These are phyloP conservation scores for Planiliza haematocheilus DNA, from an alignment of 2,113 vertebrate genomes.

Conservation along the genomic window DNA sequence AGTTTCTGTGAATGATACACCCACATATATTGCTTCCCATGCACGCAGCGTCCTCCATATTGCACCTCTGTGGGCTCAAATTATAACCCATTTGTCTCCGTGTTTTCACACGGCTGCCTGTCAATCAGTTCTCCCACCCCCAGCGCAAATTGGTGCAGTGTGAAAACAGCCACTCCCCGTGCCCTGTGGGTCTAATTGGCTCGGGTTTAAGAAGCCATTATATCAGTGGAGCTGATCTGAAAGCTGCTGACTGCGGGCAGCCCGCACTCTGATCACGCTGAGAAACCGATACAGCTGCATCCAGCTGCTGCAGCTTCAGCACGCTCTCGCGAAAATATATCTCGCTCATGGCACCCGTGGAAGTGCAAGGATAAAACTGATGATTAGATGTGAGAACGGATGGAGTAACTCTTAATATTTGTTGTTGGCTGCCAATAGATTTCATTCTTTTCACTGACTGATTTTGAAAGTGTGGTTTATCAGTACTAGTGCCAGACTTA, in stretches of 20 bases:
- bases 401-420: too few relatives aligned
- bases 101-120: conserved; percentile 72
- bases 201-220: conserved; percentile 70
- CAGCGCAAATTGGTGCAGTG: conserved; percentile 67
- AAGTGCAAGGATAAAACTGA: too few relatives aligned
- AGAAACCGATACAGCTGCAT: conserved; percentile 51
- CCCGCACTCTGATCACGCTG: conserved; percentile 44
- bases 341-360: too few relatives aligned
- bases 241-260: conserved; percentile 55
- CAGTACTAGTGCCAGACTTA: too few relatives aligned
- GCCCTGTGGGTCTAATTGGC: conserved; percentile 74
- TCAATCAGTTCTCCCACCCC: conserved; percentile 66
- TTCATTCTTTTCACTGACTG: not conserved
- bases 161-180: conserved; percentile 72
- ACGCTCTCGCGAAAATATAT: too few relatives aligned
- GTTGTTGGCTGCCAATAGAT: too few relatives aligned
- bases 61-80: conserved; percentile 60
- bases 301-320: conserved; percentile 24
- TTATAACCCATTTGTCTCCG: conserved; percentile 63
- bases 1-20: conserved; percentile 2
- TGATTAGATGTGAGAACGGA: too few relatives aligned
- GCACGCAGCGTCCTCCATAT: conserved; percentile 34
- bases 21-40: conserved; percentile 32
- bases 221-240: conserved; percentile 68
- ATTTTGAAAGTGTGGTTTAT: not conserved